Evolutionary conservation across 2,888 invertebrate species (phyloP).

Genomic region (Antheraea yamamai): DNA sequence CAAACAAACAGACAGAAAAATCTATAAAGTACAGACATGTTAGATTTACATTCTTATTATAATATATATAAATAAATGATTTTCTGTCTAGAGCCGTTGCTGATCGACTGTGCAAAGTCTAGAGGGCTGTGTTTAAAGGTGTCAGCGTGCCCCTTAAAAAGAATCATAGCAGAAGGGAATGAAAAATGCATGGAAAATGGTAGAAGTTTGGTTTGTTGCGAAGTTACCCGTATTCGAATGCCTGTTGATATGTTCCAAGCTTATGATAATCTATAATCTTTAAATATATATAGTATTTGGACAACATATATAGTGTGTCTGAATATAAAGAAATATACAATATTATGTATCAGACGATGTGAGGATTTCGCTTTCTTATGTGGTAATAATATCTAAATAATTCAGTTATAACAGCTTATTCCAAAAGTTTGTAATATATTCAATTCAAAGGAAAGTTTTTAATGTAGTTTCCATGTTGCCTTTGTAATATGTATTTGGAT

Average conservation of each 20-base stretch:
- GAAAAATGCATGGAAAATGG: slow-evolving; percentile 36
- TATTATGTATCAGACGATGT: not conserved
- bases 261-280: slow-evolving; percentile 21
- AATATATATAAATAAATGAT: slow-evolving; percentile 1
- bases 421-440: not conserved
- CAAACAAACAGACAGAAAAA: too few species aligned
- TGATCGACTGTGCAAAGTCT: slow-evolving; percentile 32
- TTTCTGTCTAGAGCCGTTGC: slow-evolving; percentile 28
- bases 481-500: not conserved
- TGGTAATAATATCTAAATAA: too few species aligned
- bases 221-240: slow-evolving; percentile 34
- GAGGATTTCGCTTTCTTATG: too few species aligned
- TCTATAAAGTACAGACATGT: too few species aligned
- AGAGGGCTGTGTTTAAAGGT: slow-evolving; percentile 46
- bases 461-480: not conserved
- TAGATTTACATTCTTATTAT: too few species aligned
- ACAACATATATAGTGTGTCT: not conserved
- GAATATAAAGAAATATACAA: not conserved
- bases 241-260: slow-evolving; percentile 40
- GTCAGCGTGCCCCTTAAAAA: slow-evolving; percentile 41
- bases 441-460: not conserved
- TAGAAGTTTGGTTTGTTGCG: slow-evolving; percentile 45
- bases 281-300: not conserved
- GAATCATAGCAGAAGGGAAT: slow-evolving; percentile 32
- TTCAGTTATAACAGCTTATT: not conserved